A percentile compares a stretch with the other conserved stretches of the same genome.
Conservation (phyloP, 2,113 vertebrate genomes). For the Peromyscus californicus region DNA sequence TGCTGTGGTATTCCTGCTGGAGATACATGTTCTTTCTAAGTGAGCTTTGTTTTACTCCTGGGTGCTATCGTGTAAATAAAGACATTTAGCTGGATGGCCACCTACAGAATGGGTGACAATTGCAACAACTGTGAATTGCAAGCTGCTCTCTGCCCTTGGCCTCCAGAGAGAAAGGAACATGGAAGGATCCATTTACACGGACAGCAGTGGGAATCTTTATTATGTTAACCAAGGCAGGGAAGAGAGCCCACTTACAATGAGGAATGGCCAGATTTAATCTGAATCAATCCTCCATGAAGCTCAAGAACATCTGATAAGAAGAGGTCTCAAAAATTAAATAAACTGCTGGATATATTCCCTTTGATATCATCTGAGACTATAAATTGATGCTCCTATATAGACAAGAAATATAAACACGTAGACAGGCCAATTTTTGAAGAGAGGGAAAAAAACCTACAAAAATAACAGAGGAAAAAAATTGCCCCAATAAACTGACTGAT, state of each 20-base stretch:
- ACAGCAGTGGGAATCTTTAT: background rate
- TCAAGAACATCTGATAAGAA: conserved; percentile 76
- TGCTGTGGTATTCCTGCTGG: background rate
- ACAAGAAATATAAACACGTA: conserved; percentile 75
- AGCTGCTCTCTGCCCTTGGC: background rate
- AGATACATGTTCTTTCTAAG: background rate
- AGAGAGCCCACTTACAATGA: background rate
- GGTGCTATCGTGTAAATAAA: background rate
- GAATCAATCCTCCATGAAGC: background rate
- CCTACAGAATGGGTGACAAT: background rate
- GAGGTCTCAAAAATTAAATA: conserved; percentile 58
- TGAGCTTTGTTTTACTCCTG: background rate
- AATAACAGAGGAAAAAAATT: conserved; percentile 43
- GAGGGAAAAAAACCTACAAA: background rate
- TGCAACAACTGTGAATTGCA: background rate
- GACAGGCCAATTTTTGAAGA: conserved; percentile 72
- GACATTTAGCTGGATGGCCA: background rate
- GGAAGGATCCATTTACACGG: background rate
- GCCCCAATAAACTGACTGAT: conserved; percentile 66
- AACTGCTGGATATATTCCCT: conserved; percentile 58
- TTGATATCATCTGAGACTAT: conserved; percentile 62
- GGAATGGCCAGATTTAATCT: conserved; percentile 19
- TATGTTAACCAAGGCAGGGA: background rate
- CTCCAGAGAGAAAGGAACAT: background rate
- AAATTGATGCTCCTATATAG: conserved; percentile 52